Evolutionary conservation across 1,140 invertebrate genomes (phyloP), one percentile per base, ranked within the genome.

Genomic region (Reticulitermes speratus): DNA sequence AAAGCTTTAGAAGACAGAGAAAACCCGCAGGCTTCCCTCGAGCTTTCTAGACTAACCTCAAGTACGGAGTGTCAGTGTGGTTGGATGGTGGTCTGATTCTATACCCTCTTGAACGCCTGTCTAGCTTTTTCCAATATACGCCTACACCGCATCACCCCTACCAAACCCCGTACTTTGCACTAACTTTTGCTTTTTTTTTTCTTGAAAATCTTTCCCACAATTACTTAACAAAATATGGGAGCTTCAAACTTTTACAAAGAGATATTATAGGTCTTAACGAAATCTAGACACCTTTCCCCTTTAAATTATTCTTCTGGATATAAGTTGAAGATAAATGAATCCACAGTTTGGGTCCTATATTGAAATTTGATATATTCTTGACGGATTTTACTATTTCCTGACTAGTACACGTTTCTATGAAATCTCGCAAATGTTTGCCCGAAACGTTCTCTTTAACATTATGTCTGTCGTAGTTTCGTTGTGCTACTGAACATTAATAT

Each of bases 221-320:
- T 75, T 75, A 75, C 65, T 75, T 75, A 75, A 25, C 25, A 75
- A 75, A 75, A 75, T 30, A 75, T 75, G 65, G 21, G 65, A 75
- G n/a, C 14, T 30, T 75, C n/a, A 75, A 30, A 75, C 25, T 30
- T 75, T 75, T 75, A 6, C 65, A 75, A 30, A 75, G 65, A 30
- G 25, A 75, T 8, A 75, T 75, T 30, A 30, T 75, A 75, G 25
- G 65, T 75, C 65, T 75, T 75, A 75, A 75, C n/a, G 25, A 14
- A 30, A 75, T 30, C 65, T 30, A n/a, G n/a, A 75, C 14, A 55
- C 14, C 8, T 12, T 75, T 30, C 14, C n/a, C n/a, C 2, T 75
- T 75, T 30, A 75, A 75, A 30, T 75, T 0, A 25, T 30, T 30
- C n/a, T 25, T 75, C n/a, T 30, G 25, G 59, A 23, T n/a, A 23